phyloP scores from a whole-genome alignment of 1,140 invertebrate species.

The Drosophila lacteicornis region DNA sequence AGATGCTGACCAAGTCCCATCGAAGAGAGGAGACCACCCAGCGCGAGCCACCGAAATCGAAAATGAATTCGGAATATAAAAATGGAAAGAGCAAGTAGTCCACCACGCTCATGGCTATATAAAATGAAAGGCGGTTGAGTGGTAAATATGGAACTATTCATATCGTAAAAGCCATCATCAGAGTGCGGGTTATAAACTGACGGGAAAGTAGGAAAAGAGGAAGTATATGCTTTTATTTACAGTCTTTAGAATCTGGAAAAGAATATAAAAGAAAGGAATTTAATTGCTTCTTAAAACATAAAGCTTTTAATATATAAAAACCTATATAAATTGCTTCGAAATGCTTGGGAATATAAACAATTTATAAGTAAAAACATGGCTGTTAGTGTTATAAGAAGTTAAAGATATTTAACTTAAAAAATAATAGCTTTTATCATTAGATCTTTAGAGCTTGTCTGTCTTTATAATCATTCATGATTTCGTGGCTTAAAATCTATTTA shows the following conservation, averaged over 20 bases:
- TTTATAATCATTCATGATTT: no score
- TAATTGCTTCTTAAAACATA: no score
- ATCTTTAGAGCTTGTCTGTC: no score
- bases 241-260: not conserved
- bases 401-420: no score
- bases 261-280: not conserved
- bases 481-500: no score
- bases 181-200: not conserved
- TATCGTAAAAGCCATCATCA: constrained; percentile 7
- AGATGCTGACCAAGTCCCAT: constrained; percentile 24
- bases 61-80: constrained; percentile 5
- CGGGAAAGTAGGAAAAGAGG: not conserved
- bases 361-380: no score
- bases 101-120: not conserved
- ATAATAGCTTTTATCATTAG: no score
- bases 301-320: no score
- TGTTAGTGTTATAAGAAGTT: no score
- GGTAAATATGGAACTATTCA: constrained; percentile 11
- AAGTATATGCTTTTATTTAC: not conserved
- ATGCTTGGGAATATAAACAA: no score
- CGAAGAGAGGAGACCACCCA: constrained; percentile 17
- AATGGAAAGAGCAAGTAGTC: constrained; percentile 10
- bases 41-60: constrained; percentile 6
- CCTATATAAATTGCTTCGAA: no score
- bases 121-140: constrained; percentile 9